Evolutionary conservation across 2,888 invertebrate species (phyloP), one percentile per base, ranked within the genome.

Genomic region (Folsomia candida): DNA sequence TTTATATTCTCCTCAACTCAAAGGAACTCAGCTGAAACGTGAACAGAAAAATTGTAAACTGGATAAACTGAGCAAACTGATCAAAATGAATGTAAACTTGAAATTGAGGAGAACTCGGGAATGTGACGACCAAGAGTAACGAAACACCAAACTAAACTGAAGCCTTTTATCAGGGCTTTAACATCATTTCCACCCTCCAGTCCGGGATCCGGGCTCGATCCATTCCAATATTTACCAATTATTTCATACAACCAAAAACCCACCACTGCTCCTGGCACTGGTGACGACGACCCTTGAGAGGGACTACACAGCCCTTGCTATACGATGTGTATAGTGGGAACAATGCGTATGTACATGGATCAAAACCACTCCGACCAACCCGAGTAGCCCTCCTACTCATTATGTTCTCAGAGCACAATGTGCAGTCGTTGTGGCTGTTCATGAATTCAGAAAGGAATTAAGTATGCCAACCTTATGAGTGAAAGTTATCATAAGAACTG

Each of bases 101-200:
- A 54, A 54, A 54, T 54, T 20, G 22, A 54, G 54, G 54, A 54
- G n/a, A 20, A 20, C 54, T 6, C 18, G 22, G 54, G 54, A 65
- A 51, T 54, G 22, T 70, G 66, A n/a, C n/a, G n/a, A 67, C 67
- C 71, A 63, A 68, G 68, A 62, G 26, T 68, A 75, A 75, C 73
- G 71, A 73, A 75, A 75, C 72, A 74, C 72, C 65, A 71, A 78
- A 78, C 78, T 75, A 78, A 78, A 78, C 78, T 78, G 76, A 78
- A 71, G 71, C 54, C 54, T 54, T 54, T 6, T 22, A 54, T 54
- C 54, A 6, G 20, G n/a, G 4, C 14, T 37, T 37, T 37, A 4
- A 37, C 37, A 20, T 54, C 18, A n/a, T 54, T 54, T 4, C 18
- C 6, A 54, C 54, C 54, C 54, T 14, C 54, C 54, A 22, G n/a